These are phyloP conservation scores for Phortica okadai DNA, from an alignment of 2,888 invertebrate genomes.

Conservation along the genomic window DNA sequence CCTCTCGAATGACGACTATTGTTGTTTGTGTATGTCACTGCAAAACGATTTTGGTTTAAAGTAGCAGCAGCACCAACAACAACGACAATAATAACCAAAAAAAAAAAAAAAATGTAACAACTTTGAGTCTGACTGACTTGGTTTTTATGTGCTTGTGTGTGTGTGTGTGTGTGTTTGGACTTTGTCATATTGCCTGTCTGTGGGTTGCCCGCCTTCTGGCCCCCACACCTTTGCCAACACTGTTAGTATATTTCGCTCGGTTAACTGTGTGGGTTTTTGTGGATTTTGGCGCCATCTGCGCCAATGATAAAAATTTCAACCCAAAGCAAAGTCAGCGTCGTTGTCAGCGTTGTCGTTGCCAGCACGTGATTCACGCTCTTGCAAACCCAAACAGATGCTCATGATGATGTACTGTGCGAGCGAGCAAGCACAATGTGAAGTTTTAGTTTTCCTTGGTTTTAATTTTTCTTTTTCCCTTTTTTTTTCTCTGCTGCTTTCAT, in stretches of 20 bases:
- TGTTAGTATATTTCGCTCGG: neutral
- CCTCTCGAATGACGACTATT: neutral
- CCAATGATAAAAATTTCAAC: constrained; percentile 43
- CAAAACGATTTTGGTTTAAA: neutral
- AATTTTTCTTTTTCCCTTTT: neutral
- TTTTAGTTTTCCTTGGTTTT: neutral
- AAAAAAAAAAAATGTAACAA: neutral
- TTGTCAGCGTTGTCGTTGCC: neutral
- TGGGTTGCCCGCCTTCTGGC: neutral
- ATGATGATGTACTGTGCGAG: constrained; percentile 5
- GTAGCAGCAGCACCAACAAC: constrained; percentile 17
- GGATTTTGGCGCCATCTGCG: constrained; percentile 48
- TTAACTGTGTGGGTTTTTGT: constrained; percentile 29
- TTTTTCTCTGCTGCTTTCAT: neutral
- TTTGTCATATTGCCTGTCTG: neutral
- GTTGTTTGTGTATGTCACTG: neutral
- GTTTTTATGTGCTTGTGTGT: neutral
- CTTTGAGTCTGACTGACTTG: constrained; percentile 19
- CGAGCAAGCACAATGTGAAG: neutral
- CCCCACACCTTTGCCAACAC: neutral
- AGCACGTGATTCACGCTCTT: constrained; percentile 43
- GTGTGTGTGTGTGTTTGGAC: constrained; percentile 15
- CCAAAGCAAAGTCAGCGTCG: neutral
- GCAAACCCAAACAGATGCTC: constrained; percentile 30
- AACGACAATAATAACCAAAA: constrained; percentile 11